These are phyloP conservation scores for Rhopalosiphum nymphaeae DNA, from an alignment of 2,888 invertebrate species.

Conservation along the genomic window DNA sequence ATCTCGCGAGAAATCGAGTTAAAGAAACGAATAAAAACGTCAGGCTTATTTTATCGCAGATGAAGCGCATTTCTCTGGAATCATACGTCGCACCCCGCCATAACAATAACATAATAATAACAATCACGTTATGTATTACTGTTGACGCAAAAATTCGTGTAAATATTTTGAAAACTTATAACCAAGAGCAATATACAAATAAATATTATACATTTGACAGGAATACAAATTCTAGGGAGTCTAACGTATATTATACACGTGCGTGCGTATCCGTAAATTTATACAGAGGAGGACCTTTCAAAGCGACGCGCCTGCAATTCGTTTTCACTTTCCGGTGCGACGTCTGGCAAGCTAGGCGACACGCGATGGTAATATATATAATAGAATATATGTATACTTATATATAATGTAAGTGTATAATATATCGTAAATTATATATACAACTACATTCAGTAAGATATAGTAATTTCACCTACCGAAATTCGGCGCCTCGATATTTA, in stretches of 20 bases:
- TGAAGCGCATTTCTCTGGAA: not conserved
- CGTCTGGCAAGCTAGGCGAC: not conserved
- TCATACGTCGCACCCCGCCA: not conserved
- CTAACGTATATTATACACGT: not conserved
- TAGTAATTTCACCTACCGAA: slow-evolving; percentile 1
- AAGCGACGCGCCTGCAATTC: slow-evolving; percentile 18
- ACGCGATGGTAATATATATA: not conserved
- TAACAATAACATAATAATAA: not conserved
- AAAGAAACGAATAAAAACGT: slow-evolving; percentile 5
- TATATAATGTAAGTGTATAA: not conserved
- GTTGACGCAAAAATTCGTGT: not conserved
- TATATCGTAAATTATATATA: not conserved
- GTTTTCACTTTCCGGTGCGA: slow-evolving; percentile 46
- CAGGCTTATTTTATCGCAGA: not conserved
- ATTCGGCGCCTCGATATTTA: not conserved
- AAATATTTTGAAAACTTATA: slow-evolving; percentile 22
- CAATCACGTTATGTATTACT: not conserved
- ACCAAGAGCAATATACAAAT: not conserved
- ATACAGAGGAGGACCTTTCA: not conserved
- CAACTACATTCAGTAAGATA: not conserved
- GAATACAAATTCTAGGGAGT: not conserved
- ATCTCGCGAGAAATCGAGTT: not conserved
- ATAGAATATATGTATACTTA: not conserved
- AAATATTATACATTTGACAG: not conserved
- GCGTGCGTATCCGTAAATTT: not conserved